phyloP scores from a whole-genome alignment of 2,113 vertebrate genomes.

The Lasiurus cinereus region DNA sequence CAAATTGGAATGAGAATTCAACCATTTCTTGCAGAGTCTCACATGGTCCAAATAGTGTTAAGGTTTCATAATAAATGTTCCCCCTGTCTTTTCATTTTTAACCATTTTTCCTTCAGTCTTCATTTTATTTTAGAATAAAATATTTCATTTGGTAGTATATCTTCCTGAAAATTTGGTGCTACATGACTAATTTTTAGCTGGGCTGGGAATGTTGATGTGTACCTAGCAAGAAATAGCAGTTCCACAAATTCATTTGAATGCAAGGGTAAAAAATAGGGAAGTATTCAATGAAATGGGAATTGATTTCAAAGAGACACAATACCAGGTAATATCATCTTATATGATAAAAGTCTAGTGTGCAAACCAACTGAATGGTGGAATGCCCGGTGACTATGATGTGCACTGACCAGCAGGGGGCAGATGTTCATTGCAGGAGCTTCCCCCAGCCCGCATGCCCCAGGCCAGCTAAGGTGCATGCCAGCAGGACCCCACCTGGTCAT shows the following conservation, averaged over 20 bases:
- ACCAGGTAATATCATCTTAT: too few relatives aligned
- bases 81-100: not conserved
- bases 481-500: too few relatives aligned
- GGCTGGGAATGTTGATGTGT: not conserved
- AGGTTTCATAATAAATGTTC: conserved; percentile 27
- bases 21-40: not conserved
- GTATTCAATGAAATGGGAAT: not conserved
- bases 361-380: too few relatives aligned
- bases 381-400: too few relatives aligned
- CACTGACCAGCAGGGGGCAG: too few relatives aligned
- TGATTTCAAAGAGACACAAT: not conserved
- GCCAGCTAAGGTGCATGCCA: too few relatives aligned
- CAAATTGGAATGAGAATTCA: conserved; percentile 36
- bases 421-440: too few relatives aligned
- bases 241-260: not conserved
- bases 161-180: not conserved
- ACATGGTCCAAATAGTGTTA: not conserved
- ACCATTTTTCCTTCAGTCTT: not conserved
- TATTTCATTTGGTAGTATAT: not conserved
- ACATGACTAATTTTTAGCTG: not conserved
- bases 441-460: too few relatives aligned
- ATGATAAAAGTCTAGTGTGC: too few relatives aligned
- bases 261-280: not conserved
- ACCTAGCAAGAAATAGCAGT: not conserved
- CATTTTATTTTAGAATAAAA: not conserved